Evolutionary conservation across 2,888 invertebrate species (phyloP).

Genomic region (Teleiodes luculella): DNA sequence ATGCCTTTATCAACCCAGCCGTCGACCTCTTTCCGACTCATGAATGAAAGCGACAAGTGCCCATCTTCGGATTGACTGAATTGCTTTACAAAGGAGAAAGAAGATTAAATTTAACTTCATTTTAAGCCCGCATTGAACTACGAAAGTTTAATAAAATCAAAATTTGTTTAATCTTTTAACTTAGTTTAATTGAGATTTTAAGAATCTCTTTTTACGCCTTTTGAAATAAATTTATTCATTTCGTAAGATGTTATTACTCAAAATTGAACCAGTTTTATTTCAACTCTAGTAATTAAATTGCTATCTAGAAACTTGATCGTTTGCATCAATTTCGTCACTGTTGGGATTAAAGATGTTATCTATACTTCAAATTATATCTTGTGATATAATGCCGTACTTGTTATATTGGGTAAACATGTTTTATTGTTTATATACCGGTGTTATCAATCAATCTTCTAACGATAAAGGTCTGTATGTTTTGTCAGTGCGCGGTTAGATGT

Average conservation of each 20-base stretch:
- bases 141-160: neutral
- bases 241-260: neutral
- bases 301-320: neutral
- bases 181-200: neutral
- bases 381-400: no score
- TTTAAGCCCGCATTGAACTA: slow-evolving; percentile 4
- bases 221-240: no score
- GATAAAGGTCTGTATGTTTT: slow-evolving; percentile 50
- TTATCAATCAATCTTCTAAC: slow-evolving; percentile 33
- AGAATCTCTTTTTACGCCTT: no score
- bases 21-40: slow-evolving; percentile 42
- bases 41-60: slow-evolving; percentile 20
- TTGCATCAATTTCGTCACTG: slow-evolving; percentile 3
- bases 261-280: neutral
- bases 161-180: neutral
- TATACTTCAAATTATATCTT: neutral
- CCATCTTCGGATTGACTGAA: slow-evolving; percentile 7
- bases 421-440: slow-evolving; percentile 8
- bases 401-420: neutral
- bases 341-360: neutral
- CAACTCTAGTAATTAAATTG: neutral
- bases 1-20: slow-evolving; percentile 52
- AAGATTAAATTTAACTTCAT: slow-evolving; percentile 7
- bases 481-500: slow-evolving; percentile 54
- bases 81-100: slow-evolving; percentile 11